Evolutionary conservation across 2,888 invertebrate species (phyloP).

Genomic region (Drosophila longiperda): DNA sequence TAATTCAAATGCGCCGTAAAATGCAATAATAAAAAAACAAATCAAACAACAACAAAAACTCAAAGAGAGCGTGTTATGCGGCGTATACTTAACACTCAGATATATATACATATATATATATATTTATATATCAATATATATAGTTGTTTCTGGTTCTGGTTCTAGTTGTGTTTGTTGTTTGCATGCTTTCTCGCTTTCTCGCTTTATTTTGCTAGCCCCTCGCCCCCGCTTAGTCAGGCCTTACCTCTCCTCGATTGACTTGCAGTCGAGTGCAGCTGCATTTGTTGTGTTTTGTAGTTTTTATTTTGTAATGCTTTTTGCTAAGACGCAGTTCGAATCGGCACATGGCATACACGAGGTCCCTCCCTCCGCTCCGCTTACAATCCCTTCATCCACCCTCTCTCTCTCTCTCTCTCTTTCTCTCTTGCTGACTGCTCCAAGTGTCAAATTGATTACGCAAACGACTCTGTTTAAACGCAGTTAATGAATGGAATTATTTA

Average conservation of each 20-base stretch:
- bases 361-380: neutral
- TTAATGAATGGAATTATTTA: slow-evolving; percentile 73
- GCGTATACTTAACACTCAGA: slow-evolving; percentile 66
- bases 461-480: slow-evolving; percentile 48
- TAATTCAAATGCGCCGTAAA: slow-evolving; percentile 63
- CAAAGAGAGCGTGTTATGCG: slow-evolving; percentile 24
- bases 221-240: neutral
- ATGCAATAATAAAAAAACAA: slow-evolving; percentile 7
- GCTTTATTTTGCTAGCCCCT: slow-evolving; percentile 27
- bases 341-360: slow-evolving; percentile 33
- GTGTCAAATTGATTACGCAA: slow-evolving; percentile 78
- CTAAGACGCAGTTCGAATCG: slow-evolving; percentile 57
- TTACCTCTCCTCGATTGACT: slow-evolving; percentile 28
- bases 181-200: slow-evolving; percentile 51
- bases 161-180: slow-evolving; percentile 29
- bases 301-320: slow-evolving; percentile 20
- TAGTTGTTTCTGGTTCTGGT: slow-evolving; percentile 15
- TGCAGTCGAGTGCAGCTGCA: slow-evolving; percentile 32
- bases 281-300: slow-evolving; percentile 15
- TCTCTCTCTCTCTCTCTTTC: too few species aligned
- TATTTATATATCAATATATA: neutral
- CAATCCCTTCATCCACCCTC: too few species aligned
- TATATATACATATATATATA: neutral
- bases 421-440: slow-evolving; percentile 47
- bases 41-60: neutral